Evolutionary conservation across 1,140 invertebrate genomes (phyloP), one percentile per base, ranked within the genome.

Genomic region (Macrosteles quadrilineatus): DNA sequence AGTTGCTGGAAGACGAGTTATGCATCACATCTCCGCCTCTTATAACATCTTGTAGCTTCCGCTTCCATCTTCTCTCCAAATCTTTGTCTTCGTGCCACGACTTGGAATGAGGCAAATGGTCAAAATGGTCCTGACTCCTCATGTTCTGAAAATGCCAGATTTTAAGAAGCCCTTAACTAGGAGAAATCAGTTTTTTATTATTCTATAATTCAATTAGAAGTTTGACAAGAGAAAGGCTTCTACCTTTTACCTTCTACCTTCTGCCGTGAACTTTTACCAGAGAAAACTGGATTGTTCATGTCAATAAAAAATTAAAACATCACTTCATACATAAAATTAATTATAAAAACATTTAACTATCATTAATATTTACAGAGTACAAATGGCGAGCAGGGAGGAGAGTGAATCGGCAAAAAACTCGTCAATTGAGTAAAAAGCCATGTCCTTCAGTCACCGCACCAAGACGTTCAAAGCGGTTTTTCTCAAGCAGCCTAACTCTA

Each of bases 71-170:
- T 59, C 12, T 59, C 27, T 59, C 55, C 9, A 59, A 25, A 6
- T 59, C 55, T 25, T 12, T 9, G n/a, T 23, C n/a, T 1, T 14
- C 9, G 55, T 59, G 55, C 55, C 55, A 59, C 3, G 55, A 59
- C 25, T 59, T 59, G 2, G 55, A 27, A 23, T 59, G 55, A 21
- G 55, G 4, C 11, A 30, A 59, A 23, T 27, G 27, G 11, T 27
- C 27, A 2, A 59, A 9, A 30, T 59, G 21, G 25, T 59, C 6
- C 6, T 59, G 21, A 21, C 55, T 29, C 1, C 27, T 25, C 12
- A 59, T 59, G 47, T 29, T 25, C 55, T 59, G 21, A 23, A 59
- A 59, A 53, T n/a, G n/a, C n/a, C 32, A 36, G 32, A 6, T 36
- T 4, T 36, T 36, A 6, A 14, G 14, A 36, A 36, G 32, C n/a